Percentiles rank a stretch among this genome's conserved stretches.
Evolutionary conservation across 2,888 invertebrate genomes (phyloP).

Genomic region (Electrophaes corylata): DNA sequence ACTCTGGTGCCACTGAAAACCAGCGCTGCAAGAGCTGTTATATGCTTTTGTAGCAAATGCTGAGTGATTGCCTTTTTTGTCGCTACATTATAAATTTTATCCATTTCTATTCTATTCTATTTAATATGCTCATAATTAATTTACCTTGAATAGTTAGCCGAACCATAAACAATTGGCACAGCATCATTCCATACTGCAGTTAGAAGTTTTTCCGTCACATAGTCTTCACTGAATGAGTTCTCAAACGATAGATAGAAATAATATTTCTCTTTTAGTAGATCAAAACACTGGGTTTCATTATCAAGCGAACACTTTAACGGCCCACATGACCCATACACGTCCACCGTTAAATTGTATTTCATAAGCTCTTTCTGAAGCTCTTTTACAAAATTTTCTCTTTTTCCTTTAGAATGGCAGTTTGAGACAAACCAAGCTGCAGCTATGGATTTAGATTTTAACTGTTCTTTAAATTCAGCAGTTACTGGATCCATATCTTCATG

Average conservation of each 20-base stretch:
- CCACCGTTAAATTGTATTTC: slow-evolving; percentile 47
- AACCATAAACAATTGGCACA: slow-evolving; percentile 87
- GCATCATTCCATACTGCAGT: slow-evolving; percentile 78
- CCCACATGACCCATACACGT: slow-evolving; percentile 58
- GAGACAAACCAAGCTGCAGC: slow-evolving; percentile 60
- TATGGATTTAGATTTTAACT: slow-evolving; percentile 47
- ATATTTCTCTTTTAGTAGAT: slow-evolving; percentile 51
- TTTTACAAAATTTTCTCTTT: slow-evolving; percentile 40
- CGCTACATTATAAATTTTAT: too few relatives aligned
- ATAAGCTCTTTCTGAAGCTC: slow-evolving; percentile 42
- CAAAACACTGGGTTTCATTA: slow-evolving; percentile 41
- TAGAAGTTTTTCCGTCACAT: slow-evolving; percentile 58
- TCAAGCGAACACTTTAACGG: slow-evolving; percentile 43
- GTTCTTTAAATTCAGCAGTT: slow-evolving; percentile 42
- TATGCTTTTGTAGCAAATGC: too few relatives aligned
- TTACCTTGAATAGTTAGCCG: slow-evolving; percentile 81
- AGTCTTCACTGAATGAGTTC: slow-evolving; percentile 40
- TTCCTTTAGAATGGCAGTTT: slow-evolving; percentile 48
- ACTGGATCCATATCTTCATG: slow-evolving; percentile 53
- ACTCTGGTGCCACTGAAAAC: too few relatives aligned
- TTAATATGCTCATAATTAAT: not conserved
- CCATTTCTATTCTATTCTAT: too few relatives aligned
- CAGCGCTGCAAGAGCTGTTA: too few relatives aligned
- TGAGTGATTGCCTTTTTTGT: too few relatives aligned
- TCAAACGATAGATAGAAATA: slow-evolving; percentile 65